Base-by-base conservation (phyloP, 1,140 invertebrate species). In the Listronotus oregonensis region DNA sequence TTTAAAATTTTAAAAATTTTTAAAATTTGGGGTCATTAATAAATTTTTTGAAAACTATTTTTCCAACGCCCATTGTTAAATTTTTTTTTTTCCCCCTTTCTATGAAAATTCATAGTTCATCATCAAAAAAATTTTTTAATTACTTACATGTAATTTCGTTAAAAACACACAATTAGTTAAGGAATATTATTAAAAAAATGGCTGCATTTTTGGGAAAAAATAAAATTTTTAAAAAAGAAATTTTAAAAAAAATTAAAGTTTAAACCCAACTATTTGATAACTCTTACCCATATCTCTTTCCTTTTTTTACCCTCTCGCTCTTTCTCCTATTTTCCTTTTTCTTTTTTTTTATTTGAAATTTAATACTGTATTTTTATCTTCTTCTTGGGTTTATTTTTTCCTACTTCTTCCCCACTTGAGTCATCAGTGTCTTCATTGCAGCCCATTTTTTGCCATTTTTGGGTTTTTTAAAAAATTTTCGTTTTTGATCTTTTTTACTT, bases 311-410 rank as follows among this genome's bases (percentile, higher is more conserved):
- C 34, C 64, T 32, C 50, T 61, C 55, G 17, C 50, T 54, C 34
- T 55, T n/a, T 58, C 56, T 6, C 31, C 58, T 55, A 21, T 37
- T 17, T 14, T 46, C 17, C n/a, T 60, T 46, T 42, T 55, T 60
- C 15, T 61, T 59, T 43, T 18, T 66, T 66, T 39, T 66, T 57
- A 34, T 66, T 21, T 50, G 27, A 42, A 66, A 66, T 32, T 66
- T 66, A 55, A 66, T 60, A 55, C 64, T 66, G 42, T 60, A 66
- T 50, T 66, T n/a, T 66, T 3, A 66, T 43, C 18, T 47, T 40
- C n/a, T 37, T 56, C 39, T 64, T 56, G 12, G 32, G 11, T n/a
- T 58, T 65, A 12, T 12, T 47, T 55, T 37, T 61, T 40, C 10
- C 11, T 8, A 37, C 8, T 37, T 37, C 34, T 40, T 50, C 55